Conservation (phyloP, 2,113 vertebrate genomes). For the Myotis brandtii region DNA sequence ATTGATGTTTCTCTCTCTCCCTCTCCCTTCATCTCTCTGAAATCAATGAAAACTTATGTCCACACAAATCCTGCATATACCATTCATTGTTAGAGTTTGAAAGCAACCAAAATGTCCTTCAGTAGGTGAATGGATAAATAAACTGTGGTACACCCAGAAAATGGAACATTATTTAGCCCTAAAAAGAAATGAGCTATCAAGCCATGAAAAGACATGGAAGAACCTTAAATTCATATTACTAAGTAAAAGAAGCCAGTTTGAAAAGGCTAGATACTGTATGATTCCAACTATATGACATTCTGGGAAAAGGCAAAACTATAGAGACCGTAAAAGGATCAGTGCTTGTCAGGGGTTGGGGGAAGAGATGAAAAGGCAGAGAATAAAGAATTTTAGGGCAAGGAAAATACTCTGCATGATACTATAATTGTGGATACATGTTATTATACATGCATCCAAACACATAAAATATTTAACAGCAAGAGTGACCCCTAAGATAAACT, state of each 20-base stretch:
- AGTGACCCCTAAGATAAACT: neutral
- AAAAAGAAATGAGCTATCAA: neutral
- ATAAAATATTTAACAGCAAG: neutral
- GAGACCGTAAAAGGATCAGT: neutral
- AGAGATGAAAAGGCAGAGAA: neutral
- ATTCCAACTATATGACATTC: neutral
- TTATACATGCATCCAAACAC: neutral
- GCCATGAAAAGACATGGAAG: neutral
- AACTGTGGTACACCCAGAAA: neutral
- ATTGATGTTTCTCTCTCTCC: no score
- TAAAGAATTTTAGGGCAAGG: neutral
- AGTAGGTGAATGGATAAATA: neutral
- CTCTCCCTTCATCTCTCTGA: no score
- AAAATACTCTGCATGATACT: neutral
- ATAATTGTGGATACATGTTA: neutral
- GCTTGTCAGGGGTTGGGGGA: neutral
- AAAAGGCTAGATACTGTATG: neutral
- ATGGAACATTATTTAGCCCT: neutral
- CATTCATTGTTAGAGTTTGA: neutral
- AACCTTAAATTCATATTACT: neutral
- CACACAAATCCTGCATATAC: neutral
- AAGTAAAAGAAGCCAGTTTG: neutral
- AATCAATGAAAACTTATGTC: neutral
- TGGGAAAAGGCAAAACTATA: neutral
- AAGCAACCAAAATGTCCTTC: neutral